These are phyloP conservation scores for Danionella dracula DNA, from an alignment of 2,797 vertebrate genomes.

Conservation along the genomic window DNA sequence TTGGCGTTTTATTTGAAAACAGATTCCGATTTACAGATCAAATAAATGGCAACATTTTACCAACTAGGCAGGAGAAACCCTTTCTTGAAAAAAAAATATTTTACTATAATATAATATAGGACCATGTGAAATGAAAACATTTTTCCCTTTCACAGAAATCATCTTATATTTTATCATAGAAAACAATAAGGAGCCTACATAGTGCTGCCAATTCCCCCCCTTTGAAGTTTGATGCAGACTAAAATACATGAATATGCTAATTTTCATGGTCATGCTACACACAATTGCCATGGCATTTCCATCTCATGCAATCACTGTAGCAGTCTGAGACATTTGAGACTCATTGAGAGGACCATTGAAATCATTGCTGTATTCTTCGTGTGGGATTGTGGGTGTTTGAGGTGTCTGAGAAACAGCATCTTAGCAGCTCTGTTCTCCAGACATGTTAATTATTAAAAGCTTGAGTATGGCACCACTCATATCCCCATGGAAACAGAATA, in stretches of 20 bases:
- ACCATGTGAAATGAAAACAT: too few species aligned
- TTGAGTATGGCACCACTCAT: constrained; percentile 27
- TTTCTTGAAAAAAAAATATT: too few species aligned
- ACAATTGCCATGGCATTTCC: neutral
- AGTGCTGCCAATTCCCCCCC: neutral
- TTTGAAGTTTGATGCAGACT: neutral
- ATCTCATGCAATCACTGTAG: neutral
- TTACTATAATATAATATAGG: too few species aligned
- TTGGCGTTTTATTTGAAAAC: too few species aligned
- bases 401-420: constrained; percentile 6
- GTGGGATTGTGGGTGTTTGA: constrained; percentile 10
- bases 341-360: neutral
- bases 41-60: too few species aligned
- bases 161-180: neutral
- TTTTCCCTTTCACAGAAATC: neutral
- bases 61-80: too few species aligned
- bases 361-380: neutral
- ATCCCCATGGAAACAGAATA: constrained; percentile 44
- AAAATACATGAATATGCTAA: neutral
- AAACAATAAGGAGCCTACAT: neutral
- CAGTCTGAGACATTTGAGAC: neutral
- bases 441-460: constrained; percentile 43
- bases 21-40: too few species aligned
- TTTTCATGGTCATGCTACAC: neutral
- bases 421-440: constrained; percentile 24